Percentiles rank a stretch among this genome's conserved stretches.
phyloP scores from a whole-genome alignment of 2,888 invertebrate genomes.

The Mesoligia furuncula region DNA sequence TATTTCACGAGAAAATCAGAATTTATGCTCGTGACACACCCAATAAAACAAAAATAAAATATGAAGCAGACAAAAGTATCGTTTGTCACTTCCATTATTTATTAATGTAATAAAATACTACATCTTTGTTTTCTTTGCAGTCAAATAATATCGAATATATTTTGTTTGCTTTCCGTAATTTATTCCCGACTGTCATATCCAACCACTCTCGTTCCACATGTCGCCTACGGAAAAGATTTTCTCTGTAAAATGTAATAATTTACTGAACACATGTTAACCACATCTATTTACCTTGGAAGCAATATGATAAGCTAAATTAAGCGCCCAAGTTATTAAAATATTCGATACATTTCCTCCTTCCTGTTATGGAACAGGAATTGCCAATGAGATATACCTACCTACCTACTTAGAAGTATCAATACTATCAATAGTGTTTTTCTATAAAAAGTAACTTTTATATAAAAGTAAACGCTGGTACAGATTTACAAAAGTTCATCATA shows the following conservation, averaged over 20 bases:
- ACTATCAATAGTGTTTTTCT: too few relatives aligned
- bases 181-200: slow-evolving; percentile 11
- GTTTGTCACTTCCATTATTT: not conserved
- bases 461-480: not conserved
- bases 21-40: not conserved
- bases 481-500: not conserved
- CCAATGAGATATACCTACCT: not conserved
- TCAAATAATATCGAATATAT: slow-evolving; percentile 5
- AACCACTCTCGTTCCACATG: not conserved
- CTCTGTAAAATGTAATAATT: not conserved
- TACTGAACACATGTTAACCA: not conserved
- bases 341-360: not conserved
- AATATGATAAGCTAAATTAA: not conserved
- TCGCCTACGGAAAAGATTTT: not conserved
- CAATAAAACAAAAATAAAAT: slow-evolving; percentile 14
- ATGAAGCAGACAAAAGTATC: not conserved
- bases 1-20: not conserved
- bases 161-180: slow-evolving; percentile 9
- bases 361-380: not conserved
- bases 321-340: not conserved
- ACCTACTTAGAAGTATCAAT: not conserved
- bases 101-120: slow-evolving; percentile 4
- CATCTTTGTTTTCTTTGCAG: slow-evolving; percentile 8
- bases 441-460: not conserved
- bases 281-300: not conserved